Evolutionary conservation across 2,888 invertebrate species (phyloP).

Genomic region (Eretmocerus hayati): DNA sequence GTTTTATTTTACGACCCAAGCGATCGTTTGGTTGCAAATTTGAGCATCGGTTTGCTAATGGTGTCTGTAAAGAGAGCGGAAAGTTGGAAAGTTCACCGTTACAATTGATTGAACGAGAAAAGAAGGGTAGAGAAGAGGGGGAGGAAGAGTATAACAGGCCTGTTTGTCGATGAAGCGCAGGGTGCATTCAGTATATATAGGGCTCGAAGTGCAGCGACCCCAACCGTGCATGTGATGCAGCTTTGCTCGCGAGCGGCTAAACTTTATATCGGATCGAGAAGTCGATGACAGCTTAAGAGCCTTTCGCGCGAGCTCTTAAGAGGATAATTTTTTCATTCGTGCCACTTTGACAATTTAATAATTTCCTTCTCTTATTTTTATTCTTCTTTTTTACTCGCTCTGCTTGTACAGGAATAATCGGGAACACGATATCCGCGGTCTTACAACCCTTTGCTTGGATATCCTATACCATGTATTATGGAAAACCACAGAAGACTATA

Average conservation of each 20-base stretch:
- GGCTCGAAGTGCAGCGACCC: constrained; percentile 22
- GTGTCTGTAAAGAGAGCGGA: too few species aligned
- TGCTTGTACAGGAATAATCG: constrained; percentile 34
- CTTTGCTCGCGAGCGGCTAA: constrained; percentile 23
- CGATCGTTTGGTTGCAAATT: too few species aligned
- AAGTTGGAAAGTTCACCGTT: too few species aligned
- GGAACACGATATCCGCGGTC: constrained; percentile 30
- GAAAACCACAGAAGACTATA: too few species aligned
- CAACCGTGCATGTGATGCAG: not conserved
- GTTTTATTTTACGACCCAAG: too few species aligned
- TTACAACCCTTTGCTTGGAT: too few species aligned
- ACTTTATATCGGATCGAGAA: constrained; percentile 38
- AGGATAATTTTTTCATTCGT: constrained; percentile 29
- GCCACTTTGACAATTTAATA: constrained; percentile 38
- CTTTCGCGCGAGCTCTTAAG: constrained; percentile 39
- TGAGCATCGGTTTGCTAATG: too few species aligned
- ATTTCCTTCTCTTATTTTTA: constrained; percentile 29
- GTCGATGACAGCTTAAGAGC: constrained; percentile 45
- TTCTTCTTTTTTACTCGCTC: too few species aligned
- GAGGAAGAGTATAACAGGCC: not conserved
- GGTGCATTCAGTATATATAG: not conserved
- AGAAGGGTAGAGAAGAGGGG: not conserved
- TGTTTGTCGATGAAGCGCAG: too few species aligned
- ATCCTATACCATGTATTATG: too few species aligned
- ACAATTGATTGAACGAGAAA: not conserved